Conservation (phyloP, 2,113 vertebrate species). For the Xenotilapia caudafasciata region DNA sequence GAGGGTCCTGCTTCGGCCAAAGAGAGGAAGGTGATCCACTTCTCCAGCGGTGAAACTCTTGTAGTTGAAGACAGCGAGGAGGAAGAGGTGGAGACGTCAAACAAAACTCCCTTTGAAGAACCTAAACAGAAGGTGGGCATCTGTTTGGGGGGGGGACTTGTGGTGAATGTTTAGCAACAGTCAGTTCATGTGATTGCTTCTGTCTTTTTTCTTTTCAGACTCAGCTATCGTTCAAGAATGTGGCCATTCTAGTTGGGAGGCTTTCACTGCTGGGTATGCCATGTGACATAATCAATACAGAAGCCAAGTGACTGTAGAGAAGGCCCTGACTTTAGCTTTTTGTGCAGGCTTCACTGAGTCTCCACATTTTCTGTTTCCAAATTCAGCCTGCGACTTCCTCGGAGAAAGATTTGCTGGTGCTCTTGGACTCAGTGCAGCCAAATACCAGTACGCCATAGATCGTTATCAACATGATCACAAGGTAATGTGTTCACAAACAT, state of each 20-base stretch:
- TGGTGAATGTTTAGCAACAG: background rate
- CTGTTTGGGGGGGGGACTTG: background rate
- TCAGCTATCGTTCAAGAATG: constrained; percentile 51
- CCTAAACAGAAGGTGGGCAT: constrained; percentile 34
- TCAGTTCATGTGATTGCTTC: background rate
- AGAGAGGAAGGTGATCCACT: constrained; percentile 70
- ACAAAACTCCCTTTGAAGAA: background rate
- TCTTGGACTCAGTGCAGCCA: constrained; percentile 69
- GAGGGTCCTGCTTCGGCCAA: background rate
- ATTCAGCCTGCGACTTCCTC: constrained; percentile 73
- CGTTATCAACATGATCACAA: constrained; percentile 39
- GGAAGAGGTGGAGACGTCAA: constrained; percentile 32
- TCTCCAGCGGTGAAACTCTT: constrained; percentile 73
- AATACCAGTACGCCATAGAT: constrained; percentile 72
- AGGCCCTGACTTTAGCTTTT: background rate
- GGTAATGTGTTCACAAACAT: constrained; percentile 5
- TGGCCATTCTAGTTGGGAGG: constrained; percentile 48
- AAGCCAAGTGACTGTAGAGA: background rate
- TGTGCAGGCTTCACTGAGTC: background rate
- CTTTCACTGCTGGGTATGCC: constrained; percentile 65
- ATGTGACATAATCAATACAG: background rate
- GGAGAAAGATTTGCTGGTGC: constrained; percentile 61
- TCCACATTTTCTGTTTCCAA: background rate
- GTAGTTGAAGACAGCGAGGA: constrained; percentile 56
- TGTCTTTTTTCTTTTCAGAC: constrained; percentile 5